Evolutionary conservation across 2,888 invertebrate species (phyloP).

Genomic region (Sphinx pinastri): DNA sequence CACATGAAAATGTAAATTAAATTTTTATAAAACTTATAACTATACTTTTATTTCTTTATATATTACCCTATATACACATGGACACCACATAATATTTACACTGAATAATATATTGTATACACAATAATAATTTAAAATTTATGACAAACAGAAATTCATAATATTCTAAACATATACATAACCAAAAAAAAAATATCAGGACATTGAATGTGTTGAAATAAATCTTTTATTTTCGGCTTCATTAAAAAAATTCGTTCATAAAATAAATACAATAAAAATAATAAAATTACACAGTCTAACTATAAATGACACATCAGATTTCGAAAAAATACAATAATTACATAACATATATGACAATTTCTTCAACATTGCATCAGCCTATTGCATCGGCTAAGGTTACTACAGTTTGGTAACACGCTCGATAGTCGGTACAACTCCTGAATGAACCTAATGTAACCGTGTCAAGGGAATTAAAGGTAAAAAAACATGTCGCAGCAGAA

Average conservation of each 20-base stretch:
- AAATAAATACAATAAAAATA: no score
- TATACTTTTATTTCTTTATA: slow-evolving; percentile 41
- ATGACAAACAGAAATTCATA: neutral
- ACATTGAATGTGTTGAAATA: no score
- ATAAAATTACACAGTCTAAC: no score
- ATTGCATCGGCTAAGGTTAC: slow-evolving; percentile 36
- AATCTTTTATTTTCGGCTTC: no score
- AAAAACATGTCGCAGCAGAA: slow-evolving; percentile 24
- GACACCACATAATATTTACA: neutral
- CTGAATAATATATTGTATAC: neutral
- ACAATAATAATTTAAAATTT: no score
- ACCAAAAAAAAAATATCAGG: no score
- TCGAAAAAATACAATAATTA: slow-evolving; percentile 1
- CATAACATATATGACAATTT: slow-evolving; percentile 37
- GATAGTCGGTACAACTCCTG: slow-evolving; percentile 22
- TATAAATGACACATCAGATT: no score
- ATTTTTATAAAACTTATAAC: slow-evolving; percentile 55
- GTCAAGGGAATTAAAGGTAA: slow-evolving; percentile 24
- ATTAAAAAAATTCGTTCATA: no score
- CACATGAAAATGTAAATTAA: slow-evolving; percentile 68
- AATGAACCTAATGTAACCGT: slow-evolving; percentile 13
- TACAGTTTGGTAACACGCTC: slow-evolving; percentile 27
- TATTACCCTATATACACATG: slow-evolving; percentile 10
- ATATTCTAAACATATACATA: no score
- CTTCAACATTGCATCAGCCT: slow-evolving; percentile 59